These are phyloP conservation scores for Anthopleura xanthogrammica DNA, from an alignment of 92 coral and sea anemone genomes.

Conservation along the genomic window DNA sequence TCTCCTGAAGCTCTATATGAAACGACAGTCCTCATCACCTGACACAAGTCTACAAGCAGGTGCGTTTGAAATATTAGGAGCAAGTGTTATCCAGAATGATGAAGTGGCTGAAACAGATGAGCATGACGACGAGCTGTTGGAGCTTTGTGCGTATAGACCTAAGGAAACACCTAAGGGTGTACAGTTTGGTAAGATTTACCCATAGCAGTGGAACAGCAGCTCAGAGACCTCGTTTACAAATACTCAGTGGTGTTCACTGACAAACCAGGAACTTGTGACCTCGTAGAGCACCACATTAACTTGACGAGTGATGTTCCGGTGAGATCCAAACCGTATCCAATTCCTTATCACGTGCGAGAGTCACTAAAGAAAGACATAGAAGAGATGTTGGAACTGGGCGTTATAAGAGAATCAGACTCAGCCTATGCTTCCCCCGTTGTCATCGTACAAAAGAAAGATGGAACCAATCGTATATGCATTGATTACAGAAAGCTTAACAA, in stretches of 20 bases:
- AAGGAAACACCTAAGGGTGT: too few relatives aligned
- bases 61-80: too few relatives aligned
- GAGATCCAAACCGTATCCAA: background rate
- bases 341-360: background rate
- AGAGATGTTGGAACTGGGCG: background rate
- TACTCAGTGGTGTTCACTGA: background rate
- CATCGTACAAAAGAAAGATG: background rate
- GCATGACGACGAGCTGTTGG: too few relatives aligned
- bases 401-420: background rate
- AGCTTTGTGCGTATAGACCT: too few relatives aligned
- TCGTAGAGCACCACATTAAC: background rate
- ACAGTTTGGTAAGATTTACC: too few relatives aligned
- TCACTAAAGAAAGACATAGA: background rate
- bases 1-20: constrained; percentile 19
- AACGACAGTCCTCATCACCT: too few relatives aligned
- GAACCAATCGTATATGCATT: background rate
- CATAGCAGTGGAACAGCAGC: too few relatives aligned
- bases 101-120: too few relatives aligned
- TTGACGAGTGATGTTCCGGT: background rate
- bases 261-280: background rate
- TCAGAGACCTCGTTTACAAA: too few relatives aligned
- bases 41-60: too few relatives aligned
- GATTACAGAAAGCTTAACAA: background rate
- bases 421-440: background rate
- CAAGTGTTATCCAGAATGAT: too few relatives aligned